Evolutionary conservation across 2,113 vertebrate genomes (phyloP).

Genomic region (Oenanthe oenanthe): DNA sequence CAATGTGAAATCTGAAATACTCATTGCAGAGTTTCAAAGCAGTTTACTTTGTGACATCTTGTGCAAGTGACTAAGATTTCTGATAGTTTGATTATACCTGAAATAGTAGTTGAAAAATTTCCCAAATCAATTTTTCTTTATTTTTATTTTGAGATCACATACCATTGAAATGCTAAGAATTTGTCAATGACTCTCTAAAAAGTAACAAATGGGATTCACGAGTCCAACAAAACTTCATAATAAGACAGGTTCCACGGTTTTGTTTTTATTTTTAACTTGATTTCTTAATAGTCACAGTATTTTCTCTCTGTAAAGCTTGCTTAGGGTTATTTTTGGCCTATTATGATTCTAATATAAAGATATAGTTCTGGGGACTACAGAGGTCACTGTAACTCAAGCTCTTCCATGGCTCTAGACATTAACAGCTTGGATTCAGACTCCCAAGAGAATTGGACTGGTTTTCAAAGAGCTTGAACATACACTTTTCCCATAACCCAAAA

Average conservation of each 20-base stretch:
- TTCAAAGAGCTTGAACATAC: not conserved
- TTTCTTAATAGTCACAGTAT: not conserved
- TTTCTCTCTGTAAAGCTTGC: not conserved
- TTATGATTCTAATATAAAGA: not conserved
- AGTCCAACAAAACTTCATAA: not conserved
- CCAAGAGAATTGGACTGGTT: not conserved
- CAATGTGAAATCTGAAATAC: not conserved
- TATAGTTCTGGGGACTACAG: not conserved
- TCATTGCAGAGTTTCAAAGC: not conserved
- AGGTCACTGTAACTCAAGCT: not conserved
- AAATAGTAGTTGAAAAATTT: not conserved
- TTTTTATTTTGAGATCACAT: not conserved
- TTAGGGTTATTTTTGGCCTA: not conserved
- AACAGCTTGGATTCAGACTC: not conserved
- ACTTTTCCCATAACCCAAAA: not conserved
- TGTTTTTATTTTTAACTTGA: not conserved
- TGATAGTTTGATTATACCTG: not conserved
- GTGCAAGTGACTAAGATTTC: not conserved
- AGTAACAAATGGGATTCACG: not conserved
- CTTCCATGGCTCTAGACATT: not conserved
- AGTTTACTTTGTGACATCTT: not conserved
- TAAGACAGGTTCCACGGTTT: not conserved
- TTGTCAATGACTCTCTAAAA: not conserved
- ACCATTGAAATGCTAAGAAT: not conserved
- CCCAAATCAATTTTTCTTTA: not conserved